Percentiles rank a stretch among this genome's conserved stretches.
Conservation (phyloP, 2,888 invertebrate species). For the Cosmorhoe ocellata region DNA sequence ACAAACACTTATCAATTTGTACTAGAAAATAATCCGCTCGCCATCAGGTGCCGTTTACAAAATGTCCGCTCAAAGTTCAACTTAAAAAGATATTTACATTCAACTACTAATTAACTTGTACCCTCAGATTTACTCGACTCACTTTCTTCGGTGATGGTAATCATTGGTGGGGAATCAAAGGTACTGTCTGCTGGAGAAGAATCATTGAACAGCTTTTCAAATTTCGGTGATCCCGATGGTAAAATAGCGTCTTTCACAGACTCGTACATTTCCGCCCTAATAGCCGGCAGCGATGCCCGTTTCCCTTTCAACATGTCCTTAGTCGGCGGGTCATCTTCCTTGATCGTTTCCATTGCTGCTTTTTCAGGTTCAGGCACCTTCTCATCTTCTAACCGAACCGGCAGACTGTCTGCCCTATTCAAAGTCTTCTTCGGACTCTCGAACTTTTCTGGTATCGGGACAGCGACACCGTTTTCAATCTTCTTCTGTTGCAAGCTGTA, state of each 20-base stretch:
- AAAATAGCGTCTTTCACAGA: slow-evolving; percentile 80
- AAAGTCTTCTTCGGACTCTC: slow-evolving; percentile 74
- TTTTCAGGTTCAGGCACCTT: slow-evolving; percentile 39
- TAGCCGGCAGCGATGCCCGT: slow-evolving; percentile 68
- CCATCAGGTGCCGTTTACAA: slow-evolving; percentile 18
- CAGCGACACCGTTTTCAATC: slow-evolving; percentile 66
- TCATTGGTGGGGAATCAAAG: slow-evolving; percentile 69
- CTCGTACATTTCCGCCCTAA: slow-evolving; percentile 78
- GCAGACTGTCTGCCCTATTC: slow-evolving; percentile 80
- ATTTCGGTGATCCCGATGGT: slow-evolving; percentile 80
- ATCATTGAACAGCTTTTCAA: slow-evolving; percentile 82
- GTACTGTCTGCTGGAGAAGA: slow-evolving; percentile 64
- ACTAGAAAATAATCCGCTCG: slow-evolving; percentile 12
- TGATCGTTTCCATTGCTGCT: slow-evolving; percentile 61
- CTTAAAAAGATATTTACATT: slow-evolving; percentile 31
- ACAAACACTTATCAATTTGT: slow-evolving; percentile 1
- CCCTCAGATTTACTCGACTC: slow-evolving; percentile 68
- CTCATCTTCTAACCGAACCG: slow-evolving; percentile 79
- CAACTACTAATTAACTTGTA: slow-evolving; percentile 63
- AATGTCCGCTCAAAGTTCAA: slow-evolving; percentile 21
- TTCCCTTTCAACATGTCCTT: slow-evolving; percentile 64
- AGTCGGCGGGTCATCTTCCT: slow-evolving; percentile 62
- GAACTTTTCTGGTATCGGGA: slow-evolving; percentile 57
- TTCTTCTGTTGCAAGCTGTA: slow-evolving; percentile 71
- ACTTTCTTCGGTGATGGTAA: slow-evolving; percentile 75